Evolutionary conservation across 1,140 invertebrate species (phyloP).

Genomic region (Hyphantria cunea): DNA sequence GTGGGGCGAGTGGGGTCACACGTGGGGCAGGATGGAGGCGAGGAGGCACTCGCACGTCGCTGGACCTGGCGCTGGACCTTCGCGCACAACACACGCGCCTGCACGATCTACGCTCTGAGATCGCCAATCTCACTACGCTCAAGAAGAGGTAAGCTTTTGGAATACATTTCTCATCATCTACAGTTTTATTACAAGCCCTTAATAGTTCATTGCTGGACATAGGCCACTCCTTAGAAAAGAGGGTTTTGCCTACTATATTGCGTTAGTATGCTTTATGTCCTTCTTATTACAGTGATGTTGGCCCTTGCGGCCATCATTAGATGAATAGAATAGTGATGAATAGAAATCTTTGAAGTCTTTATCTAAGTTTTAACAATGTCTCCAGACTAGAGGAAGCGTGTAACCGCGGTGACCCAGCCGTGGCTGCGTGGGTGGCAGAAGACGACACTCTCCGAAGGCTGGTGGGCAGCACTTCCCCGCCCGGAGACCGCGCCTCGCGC

Average conservation of each 20-base stretch:
- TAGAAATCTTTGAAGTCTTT: too few relatives aligned
- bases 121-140: constrained; percentile 89
- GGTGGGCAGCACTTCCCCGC: constrained; percentile 80
- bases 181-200: not conserved
- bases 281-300: too few relatives aligned
- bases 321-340: too few relatives aligned
- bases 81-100: constrained; percentile 93
- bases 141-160: constrained; percentile 84
- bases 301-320: too few relatives aligned
- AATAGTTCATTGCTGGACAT: too few relatives aligned
- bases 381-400: constrained; percentile 87
- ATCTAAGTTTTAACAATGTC: not conserved
- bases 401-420: constrained; percentile 88
- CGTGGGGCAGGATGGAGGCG: constrained; percentile 28
- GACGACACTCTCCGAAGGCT: constrained; percentile 93
- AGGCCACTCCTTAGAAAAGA: too few relatives aligned
- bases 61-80: constrained; percentile 95
- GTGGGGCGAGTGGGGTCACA: constrained; percentile 32
- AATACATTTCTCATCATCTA: too few relatives aligned
- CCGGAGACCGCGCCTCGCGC: constrained; percentile 88
- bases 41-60: constrained; percentile 89
- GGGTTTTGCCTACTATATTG: too few relatives aligned
- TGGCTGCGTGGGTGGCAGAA: constrained; percentile 92
- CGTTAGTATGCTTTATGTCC: too few relatives aligned
- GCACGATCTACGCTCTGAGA: constrained; percentile 91